phyloP scores from a whole-genome alignment of 2,888 invertebrate species.

The Acanthoscelides obtectus region DNA sequence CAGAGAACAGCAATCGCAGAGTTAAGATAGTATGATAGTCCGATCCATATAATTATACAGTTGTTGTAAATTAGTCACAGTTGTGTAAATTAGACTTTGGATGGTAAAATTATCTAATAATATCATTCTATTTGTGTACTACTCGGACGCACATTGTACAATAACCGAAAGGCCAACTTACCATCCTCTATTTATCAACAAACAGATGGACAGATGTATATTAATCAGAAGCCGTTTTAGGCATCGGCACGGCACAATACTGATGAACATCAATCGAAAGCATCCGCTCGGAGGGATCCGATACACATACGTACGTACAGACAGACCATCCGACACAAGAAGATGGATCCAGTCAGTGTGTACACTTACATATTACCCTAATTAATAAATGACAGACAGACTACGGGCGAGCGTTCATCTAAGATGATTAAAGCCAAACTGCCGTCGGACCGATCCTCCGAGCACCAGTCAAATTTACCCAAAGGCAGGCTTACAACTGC shows the following conservation, averaged over 20 bases:
- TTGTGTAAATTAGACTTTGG: too few species aligned
- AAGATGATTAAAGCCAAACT: conserved; percentile 35
- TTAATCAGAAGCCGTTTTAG: neutral
- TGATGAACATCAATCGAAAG: conserved; percentile 37
- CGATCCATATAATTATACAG: too few species aligned
- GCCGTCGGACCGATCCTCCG: neutral
- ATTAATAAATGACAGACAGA: conserved; percentile 43
- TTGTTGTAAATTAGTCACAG: too few species aligned
- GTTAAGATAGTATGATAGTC: too few species aligned
- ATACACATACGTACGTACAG: conserved; percentile 35
- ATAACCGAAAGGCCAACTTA: neutral
- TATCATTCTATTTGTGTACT: too few species aligned
- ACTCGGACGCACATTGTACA: neutral
- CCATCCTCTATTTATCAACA: neutral
- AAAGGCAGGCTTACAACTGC: neutral
- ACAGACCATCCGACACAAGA: conserved; percentile 26
- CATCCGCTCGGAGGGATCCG: conserved; percentile 34
- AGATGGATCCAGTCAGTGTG: conserved; percentile 34
- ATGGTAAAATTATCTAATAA: too few species aligned
- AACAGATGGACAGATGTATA: neutral
- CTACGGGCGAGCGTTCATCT: conserved; percentile 24
- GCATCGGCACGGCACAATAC: neutral
- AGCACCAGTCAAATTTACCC: neutral
- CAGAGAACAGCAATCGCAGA: too few species aligned
- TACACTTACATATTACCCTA: conserved; percentile 41